Conservation (phyloP, 2,797 vertebrate species). For the Sparidentex hasta region DNA sequence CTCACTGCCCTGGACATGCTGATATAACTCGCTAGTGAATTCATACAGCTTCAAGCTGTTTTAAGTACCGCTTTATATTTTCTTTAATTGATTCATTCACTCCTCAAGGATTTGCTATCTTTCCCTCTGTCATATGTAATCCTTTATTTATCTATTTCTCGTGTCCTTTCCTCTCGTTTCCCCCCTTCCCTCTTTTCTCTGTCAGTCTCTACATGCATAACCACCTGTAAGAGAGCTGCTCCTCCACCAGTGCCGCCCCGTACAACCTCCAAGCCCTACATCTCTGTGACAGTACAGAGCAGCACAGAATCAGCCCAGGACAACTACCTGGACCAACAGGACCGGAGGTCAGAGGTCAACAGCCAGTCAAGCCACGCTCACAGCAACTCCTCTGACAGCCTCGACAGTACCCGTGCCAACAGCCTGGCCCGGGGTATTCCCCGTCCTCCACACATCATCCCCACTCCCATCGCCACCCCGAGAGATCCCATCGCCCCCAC, state of each 20-base stretch:
- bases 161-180: not conserved
- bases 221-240: conserved; percentile 95
- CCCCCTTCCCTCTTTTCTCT: not conserved
- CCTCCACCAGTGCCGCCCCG: conserved; percentile 97
- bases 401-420: conserved; percentile 94
- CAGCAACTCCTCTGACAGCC: conserved; percentile 98
- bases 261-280: conserved; percentile 98
- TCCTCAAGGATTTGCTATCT: not conserved
- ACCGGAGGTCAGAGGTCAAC: conserved; percentile 95
- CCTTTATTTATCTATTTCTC: conserved; percentile 3
- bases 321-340: conserved; percentile 96
- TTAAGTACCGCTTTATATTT: not conserved
- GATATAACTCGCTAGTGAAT: not conserved
- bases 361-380: conserved; percentile 94
- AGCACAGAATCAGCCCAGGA: conserved; percentile 99
- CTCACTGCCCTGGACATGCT: conserved; percentile 12
- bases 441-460: conserved; percentile 85
- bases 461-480: conserved; percentile 82
- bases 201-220: conserved; percentile 96
- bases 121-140: not conserved
- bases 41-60: conserved; percentile 8
- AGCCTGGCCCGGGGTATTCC: conserved; percentile 90
- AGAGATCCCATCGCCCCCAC: conserved; percentile 79
- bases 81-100: not conserved
- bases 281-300: conserved; percentile 99